Base-by-base conservation (phyloP, 2,888 invertebrate genomes). In the Disparrhopalites patrizii region DNA sequence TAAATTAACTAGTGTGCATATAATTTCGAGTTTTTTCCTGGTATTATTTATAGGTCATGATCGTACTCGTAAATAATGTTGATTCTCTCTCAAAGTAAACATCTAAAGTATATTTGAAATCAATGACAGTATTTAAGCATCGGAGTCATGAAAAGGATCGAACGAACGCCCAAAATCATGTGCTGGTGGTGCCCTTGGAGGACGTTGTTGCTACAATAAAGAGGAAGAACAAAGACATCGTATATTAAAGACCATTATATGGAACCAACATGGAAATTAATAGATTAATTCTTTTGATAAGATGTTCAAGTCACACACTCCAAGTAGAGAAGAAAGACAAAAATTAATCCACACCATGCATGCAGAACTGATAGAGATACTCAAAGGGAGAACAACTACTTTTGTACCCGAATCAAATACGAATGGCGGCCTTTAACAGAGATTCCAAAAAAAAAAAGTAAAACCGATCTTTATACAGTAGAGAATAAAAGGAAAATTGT, bases 101-200 rank as follows among this genome's bases (percentile, higher is more conserved):
- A 47, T 47, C 47, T 47, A 47, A 7, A 3, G 20, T 10, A 7
- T 47, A 23, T 47, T n/a, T 23, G 47, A 47, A 47, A 47, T 56
- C 20, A 56, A 3, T 8, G 58, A 65, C 18, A 57, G 20, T 63
- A 63, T 57, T 70, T 70, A 73, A 66, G 61, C 70, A 69, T 71
- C 71, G 66, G 72, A 72, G 67, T 73, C 73, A 63, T 73, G 69
- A 71, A 71, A 71, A 43, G 72, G 72, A 65, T 72, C 73, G 63
- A 73, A 68, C 28, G 72, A 68, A 62, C 73, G 69, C 25, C 64
- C 64, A 57, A 64, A 66, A 68, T 68, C 65, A 68, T 65, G 58
- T 72, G 70, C 68, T 58, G 73, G 70, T 43, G 71, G 71, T 66
- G 66, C 67, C 66, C 65, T 71, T 54, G 71, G 71, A 64, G 50